These are phyloP conservation scores for Thumatha senex DNA, from an alignment of 2,888 invertebrate species.

Conservation along the genomic window DNA sequence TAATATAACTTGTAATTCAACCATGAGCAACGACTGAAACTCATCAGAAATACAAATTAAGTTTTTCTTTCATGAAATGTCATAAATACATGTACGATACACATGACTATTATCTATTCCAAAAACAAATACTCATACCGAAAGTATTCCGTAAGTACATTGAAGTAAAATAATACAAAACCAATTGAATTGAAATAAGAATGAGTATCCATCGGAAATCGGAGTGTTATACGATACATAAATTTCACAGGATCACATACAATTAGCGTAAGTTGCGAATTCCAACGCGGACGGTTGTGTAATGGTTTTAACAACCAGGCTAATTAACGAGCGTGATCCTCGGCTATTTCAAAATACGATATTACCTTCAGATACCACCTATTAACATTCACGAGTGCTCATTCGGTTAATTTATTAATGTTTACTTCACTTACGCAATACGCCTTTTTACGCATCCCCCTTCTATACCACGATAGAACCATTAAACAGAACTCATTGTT, in stretches of 20 bases:
- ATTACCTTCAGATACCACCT: slow-evolving; percentile 11
- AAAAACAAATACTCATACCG: background rate
- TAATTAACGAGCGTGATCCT: slow-evolving; percentile 25
- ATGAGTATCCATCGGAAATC: too few species aligned
- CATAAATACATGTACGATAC: slow-evolving; percentile 1
- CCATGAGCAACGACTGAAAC: slow-evolving; percentile 52
- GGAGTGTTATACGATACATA: too few species aligned
- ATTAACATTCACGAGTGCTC: slow-evolving; percentile 15
- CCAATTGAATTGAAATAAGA: background rate
- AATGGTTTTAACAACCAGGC: slow-evolving; percentile 19
- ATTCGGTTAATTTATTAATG: slow-evolving; percentile 5
- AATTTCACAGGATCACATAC: slow-evolving; percentile 2
- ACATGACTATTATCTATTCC: background rate
- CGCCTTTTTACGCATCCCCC: background rate
- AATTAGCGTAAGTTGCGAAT: slow-evolving; percentile 32
- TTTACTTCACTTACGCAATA: background rate
- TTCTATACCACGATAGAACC: background rate
- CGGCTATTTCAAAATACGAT: slow-evolving; percentile 15
- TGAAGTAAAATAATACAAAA: background rate
- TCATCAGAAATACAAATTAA: slow-evolving; percentile 55
- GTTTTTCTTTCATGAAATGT: slow-evolving; percentile 44
- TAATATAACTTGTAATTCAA: slow-evolving; percentile 71
- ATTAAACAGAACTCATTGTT: slow-evolving; percentile 1
- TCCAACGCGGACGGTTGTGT: slow-evolving; percentile 26
- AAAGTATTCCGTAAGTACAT: background rate